Evolutionary conservation across 2,113 vertebrate genomes (phyloP), one percentile per base, ranked within the genome.

Genomic region (Onychostruthus taczanowskii): DNA sequence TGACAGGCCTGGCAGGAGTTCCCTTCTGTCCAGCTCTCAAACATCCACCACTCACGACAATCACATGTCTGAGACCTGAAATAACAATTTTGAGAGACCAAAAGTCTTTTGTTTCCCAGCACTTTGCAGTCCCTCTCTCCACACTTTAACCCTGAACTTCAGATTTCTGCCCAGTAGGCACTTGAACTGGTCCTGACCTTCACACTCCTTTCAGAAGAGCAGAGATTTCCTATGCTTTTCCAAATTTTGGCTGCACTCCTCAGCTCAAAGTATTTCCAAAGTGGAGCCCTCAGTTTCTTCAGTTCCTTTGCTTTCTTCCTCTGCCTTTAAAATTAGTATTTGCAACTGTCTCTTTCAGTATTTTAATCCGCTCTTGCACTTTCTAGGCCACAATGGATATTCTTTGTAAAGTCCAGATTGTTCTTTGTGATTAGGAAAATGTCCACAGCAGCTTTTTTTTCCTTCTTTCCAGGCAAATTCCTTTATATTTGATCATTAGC

Each of bases 201-300:
- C 43, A 27, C 9, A 3, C 28, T 50, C 0, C 0, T 31, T 87
- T 72, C 50, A 67, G 41, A n/a, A 83, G 21, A 73, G 27, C 0
- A 0, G 22, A 68, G 21, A 46, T 22, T 78, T 49, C 31, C 50
- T 41, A 19, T 23, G 33, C 68, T 67, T n/a, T 44, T 50, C 35
- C 61, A 31, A 3, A 59, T 87, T 80, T 39, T 13, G 7, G 14
- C 73, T 87, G 43, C 20, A 41, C 39, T 75, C 24, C 37, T 80
- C 30, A 74, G 27, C 24, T 49, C 47, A 78, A 41, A 41, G 11
- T 37, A 37, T 37, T 37, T 37, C 37, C 16, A 10, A 64, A 84
- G 53, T 24, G 44, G 43, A 68, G 44, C 47, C 33, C 58, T 66
- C 31, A 10, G 19, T 63, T 78, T 66, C 56, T 59, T 43, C 53